Evolutionary conservation across 2,113 vertebrate genomes (phyloP).

Genomic region (Nannospalax galili): DNA sequence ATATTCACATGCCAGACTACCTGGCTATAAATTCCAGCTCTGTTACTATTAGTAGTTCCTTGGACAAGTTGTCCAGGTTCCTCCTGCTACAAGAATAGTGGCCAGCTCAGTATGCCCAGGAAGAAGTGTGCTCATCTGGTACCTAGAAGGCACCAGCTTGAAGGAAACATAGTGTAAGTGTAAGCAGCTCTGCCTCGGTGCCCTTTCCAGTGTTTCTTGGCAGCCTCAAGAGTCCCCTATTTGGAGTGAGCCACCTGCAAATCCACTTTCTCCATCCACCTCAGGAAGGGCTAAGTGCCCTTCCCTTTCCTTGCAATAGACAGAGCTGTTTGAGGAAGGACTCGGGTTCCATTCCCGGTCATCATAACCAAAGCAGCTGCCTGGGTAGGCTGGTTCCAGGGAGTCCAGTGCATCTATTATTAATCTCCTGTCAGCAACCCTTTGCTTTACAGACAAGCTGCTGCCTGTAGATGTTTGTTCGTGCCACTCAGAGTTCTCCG

Average conservation of each 20-base stretch:
- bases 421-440: slow-evolving; percentile 41
- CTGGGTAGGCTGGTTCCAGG: slow-evolving; percentile 15
- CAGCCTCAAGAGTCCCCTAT: no score
- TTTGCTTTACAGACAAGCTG: slow-evolving; percentile 16
- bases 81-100: neutral
- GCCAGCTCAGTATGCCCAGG: neutral
- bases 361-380: neutral
- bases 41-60: neutral
- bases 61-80: neutral
- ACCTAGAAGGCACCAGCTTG: neutral
- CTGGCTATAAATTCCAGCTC: neutral
- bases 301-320: neutral
- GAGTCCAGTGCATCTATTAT: slow-evolving; percentile 59
- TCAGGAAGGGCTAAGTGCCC: neutral
- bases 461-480: slow-evolving; percentile 13
- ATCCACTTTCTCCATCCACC: neutral
- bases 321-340: neutral
- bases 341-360: slow-evolving; percentile 2
- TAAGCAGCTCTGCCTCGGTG: fast-evolving
- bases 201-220: neutral
- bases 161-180: neutral
- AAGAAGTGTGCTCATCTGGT: neutral
- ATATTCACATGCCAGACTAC: neutral
- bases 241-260: neutral
- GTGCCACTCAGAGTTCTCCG: neutral